These are phyloP conservation scores for Polydrusus cervinus DNA, from an alignment of 2,888 invertebrate species.

Conservation along the genomic window DNA sequence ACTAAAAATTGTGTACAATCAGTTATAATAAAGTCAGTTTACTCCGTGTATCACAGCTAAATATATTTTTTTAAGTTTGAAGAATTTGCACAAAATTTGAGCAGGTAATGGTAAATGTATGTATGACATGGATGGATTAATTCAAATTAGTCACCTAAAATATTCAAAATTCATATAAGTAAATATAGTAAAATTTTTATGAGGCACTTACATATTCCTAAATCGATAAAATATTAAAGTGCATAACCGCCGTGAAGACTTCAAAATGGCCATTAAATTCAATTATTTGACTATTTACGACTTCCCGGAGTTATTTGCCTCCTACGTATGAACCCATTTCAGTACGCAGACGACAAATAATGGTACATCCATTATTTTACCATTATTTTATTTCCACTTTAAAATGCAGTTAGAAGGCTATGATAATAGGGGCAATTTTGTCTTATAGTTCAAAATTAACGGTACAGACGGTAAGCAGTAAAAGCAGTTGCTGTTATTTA, in stretches of 20 bases:
- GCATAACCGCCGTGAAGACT: conserved; percentile 28
- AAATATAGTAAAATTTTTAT: conserved; percentile 24
- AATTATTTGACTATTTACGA: conserved; percentile 43
- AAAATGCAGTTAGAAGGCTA: conserved; percentile 17
- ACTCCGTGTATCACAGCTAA: too few relatives aligned
- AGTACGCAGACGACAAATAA: conserved; percentile 26
- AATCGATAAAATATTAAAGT: conserved; percentile 31
- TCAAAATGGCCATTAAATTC: conserved; percentile 38
- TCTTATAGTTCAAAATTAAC: conserved; percentile 13
- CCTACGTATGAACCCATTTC: conserved; percentile 33
- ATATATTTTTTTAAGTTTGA: too few relatives aligned
- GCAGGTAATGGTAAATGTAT: too few relatives aligned
- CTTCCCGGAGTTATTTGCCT: conserved; percentile 42
- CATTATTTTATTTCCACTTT: conserved; percentile 1
- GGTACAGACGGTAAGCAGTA: background rate
- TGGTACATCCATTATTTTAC: conserved; percentile 25
- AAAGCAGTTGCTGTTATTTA: background rate
- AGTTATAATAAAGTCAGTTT: too few relatives aligned
- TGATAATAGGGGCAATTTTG: conserved; percentile 14
- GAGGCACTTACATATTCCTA: conserved; percentile 4
- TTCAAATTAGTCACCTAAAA: background rate
- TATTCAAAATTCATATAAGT: conserved; percentile 6
- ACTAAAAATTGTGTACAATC: too few relatives aligned
- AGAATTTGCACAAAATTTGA: too few relatives aligned
- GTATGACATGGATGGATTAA: too few relatives aligned